Evolutionary conservation across 2,797 vertebrate species (phyloP).

Genomic region (Labeo calbasu): DNA sequence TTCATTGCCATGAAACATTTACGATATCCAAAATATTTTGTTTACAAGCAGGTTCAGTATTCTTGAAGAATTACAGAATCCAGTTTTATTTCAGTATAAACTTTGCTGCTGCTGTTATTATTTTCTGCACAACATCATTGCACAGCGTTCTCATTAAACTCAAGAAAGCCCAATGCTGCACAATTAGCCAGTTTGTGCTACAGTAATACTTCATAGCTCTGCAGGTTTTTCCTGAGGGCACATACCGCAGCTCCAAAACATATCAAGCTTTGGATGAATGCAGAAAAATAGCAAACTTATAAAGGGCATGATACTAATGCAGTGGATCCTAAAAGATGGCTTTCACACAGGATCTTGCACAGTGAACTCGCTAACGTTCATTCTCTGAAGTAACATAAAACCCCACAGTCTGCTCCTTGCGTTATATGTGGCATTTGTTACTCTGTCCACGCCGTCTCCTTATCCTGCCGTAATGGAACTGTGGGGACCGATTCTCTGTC

Average conservation of each 20-base stretch:
- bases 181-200: conserved; percentile 30
- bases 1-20: not conserved
- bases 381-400: conserved; percentile 28
- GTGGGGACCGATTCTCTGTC: conserved; percentile 35
- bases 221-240: conserved; percentile 16
- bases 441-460: conserved; percentile 26
- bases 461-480: conserved; percentile 49
- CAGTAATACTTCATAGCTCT: conserved; percentile 30
- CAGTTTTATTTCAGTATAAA: not conserved
- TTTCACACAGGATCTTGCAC: conserved; percentile 8
- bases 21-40: not conserved
- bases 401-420: conserved; percentile 13
- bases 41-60: not conserved
- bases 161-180: conserved; percentile 7
- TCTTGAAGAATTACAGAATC: not conserved
- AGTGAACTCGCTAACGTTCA: not conserved
- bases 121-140: not conserved
- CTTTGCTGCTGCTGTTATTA: not conserved
- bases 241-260: not conserved
- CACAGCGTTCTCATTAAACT: conserved; percentile 21
- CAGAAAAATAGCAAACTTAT: not conserved
- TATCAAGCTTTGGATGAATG: not conserved
- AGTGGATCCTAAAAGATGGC: not conserved
- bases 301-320: not conserved
- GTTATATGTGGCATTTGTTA: conserved; percentile 46